Evolutionary conservation across 1,140 invertebrate species (phyloP), one percentile per base, ranked within the genome.

Genomic region (Idris sp.): DNA sequence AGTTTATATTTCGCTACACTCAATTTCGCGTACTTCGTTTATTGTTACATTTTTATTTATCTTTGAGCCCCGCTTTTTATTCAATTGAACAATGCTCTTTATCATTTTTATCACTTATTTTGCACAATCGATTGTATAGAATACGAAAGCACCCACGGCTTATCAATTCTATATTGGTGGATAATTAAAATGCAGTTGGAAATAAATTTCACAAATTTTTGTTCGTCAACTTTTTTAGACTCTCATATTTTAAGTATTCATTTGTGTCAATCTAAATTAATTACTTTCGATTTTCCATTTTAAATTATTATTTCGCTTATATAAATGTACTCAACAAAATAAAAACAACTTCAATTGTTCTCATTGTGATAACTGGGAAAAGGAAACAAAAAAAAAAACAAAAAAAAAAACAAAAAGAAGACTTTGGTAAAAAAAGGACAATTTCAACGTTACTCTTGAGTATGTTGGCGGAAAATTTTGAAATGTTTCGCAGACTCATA

Each of bases 1-100:
- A 74, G 56, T 74, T 74, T 64, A 59, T 74, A 74, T 49, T 44
- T 16, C 56, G 33, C 8, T 6, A 4, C 26, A 36, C 22, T 38
- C 65, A 36, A 43, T 58, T 5, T 38, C 36, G 41, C 49, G 35
- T 6, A 72, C 61, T 74, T 74, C 48, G 44, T 74, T 74, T 74
- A 59, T 65, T 46, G 71, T 74, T 74, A 54, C 61, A 65, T 65
- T 67, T 61, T 58, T 61, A 73, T 73, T 73, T 65, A 46, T 43
- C 68, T 64, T 72, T 43, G 48, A 10, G 16, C 14, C 35, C n/a
- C 15, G 15, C 16, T 35, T 64, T 64, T 51, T 72, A 33, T 56
- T 64, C 68, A 58, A 58, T 58, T 41, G 33, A 54, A 58, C 49
- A 65, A 31, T 40, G 48, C 41, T 53, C 58, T 56, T 40, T 72